Percentiles rank a stretch among this genome's conserved stretches.
Evolutionary conservation across 2,797 vertebrate genomes (phyloP).

Genomic region (Gadopsis bispinosus): DNA sequence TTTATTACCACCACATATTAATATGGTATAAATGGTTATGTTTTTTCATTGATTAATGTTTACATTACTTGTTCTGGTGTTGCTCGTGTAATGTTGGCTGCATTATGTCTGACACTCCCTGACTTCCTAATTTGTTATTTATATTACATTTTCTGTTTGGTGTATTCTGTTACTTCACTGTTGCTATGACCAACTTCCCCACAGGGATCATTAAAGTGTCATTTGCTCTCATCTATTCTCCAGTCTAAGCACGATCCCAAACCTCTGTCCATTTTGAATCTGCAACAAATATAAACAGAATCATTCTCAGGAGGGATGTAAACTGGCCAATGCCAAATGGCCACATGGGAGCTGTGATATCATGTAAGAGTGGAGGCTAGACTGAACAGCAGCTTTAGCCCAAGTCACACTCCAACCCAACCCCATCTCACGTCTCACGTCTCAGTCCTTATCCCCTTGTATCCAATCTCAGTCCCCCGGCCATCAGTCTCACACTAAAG

Average conservation of each 20-base stretch:
- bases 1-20: slow-evolving; percentile 5
- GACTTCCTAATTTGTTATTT: slow-evolving; percentile 17
- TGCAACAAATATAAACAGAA: slow-evolving; percentile 8
- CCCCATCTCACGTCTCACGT: slow-evolving; percentile 32
- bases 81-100: slow-evolving; percentile 7
- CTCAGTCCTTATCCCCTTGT: slow-evolving; percentile 39
- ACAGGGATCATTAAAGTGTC: slow-evolving; percentile 8
- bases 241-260: neutral
- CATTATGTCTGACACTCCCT: slow-evolving; percentile 3
- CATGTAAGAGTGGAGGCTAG: slow-evolving; percentile 48
- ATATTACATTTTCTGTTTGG: slow-evolving; percentile 10
- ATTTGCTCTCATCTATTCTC: slow-evolving; percentile 22
- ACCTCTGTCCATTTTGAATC: slow-evolving; percentile 7
- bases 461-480: slow-evolving; percentile 46
- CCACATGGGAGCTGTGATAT: slow-evolving; percentile 57
- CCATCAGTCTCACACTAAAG: slow-evolving; percentile 69
- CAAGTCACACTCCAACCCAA: slow-evolving; percentile 57
- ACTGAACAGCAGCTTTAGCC: slow-evolving; percentile 42
- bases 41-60: slow-evolving; percentile 9
- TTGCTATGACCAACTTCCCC: slow-evolving; percentile 23
- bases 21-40: neutral
- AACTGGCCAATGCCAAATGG: slow-evolving; percentile 23
- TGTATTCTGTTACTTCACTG: slow-evolving; percentile 22
- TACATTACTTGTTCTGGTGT: slow-evolving; percentile 1
- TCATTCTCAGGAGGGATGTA: slow-evolving; percentile 4